Conservation (phyloP, 1,140 invertebrate genomes). For the Galleria mellonella region DNA sequence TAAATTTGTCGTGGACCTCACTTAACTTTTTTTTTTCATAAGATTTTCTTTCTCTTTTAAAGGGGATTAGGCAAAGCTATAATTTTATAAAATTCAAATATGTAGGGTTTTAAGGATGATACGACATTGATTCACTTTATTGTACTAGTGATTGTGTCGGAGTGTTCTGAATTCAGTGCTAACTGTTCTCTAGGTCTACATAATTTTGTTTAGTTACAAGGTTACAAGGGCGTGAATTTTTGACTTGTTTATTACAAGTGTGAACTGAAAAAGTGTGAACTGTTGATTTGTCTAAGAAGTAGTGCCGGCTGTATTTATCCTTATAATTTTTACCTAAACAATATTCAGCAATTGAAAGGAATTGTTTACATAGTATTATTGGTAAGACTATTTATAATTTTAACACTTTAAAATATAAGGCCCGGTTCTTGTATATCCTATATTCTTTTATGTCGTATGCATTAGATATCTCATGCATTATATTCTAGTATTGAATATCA, state of each 20-base stretch:
- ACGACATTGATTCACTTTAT: not conserved
- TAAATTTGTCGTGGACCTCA: conserved; percentile 38
- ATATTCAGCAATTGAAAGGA: conserved; percentile 11
- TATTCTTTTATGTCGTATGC: too few species aligned
- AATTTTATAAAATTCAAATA: conserved; percentile 5
- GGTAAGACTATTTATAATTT: conserved; percentile 8
- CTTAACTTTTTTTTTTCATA: conserved; percentile 24
- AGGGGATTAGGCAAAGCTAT: conserved; percentile 10
- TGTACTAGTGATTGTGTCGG: conserved; percentile 22
- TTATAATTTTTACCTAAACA: conserved; percentile 7
- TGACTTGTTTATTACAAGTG: conserved; percentile 58
- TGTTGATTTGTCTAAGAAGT: conserved; percentile 25
- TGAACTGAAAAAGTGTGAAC: conserved; percentile 59
- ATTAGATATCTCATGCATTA: too few species aligned
- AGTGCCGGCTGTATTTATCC: not conserved
- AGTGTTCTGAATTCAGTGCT: conserved; percentile 61
- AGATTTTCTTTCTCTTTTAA: conserved; percentile 6
- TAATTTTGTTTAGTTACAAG: conserved; percentile 62
- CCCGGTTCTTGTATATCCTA: too few species aligned
- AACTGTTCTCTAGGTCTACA: conserved; percentile 54
- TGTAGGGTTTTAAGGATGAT: not conserved
- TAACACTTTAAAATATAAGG: too few species aligned
- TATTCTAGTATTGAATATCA: too few species aligned
- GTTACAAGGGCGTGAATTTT: conserved; percentile 64
- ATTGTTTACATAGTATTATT: conserved; percentile 12